Percentiles rank a stretch among this genome's conserved stretches.
These are phyloP conservation scores for Ciconia nigra DNA, from an alignment of 2,797 vertebrate genomes.

Conservation along the genomic window DNA sequence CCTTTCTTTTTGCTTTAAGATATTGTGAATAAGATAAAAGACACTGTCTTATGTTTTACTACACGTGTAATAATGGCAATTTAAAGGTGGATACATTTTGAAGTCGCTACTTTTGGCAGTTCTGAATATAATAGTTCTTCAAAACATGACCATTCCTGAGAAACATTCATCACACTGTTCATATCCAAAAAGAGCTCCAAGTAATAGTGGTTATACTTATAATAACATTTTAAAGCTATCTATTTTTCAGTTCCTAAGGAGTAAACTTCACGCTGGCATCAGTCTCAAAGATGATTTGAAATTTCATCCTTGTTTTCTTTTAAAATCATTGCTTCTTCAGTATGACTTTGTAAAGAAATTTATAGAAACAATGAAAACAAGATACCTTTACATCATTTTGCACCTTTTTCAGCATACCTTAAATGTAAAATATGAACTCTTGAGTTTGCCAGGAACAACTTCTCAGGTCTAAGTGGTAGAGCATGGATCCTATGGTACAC, in stretches of 20 bases:
- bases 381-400: not conserved
- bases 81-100: not conserved
- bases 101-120: not conserved
- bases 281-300: not conserved
- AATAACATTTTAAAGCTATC: not conserved
- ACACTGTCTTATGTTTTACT: not conserved
- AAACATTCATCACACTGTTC: not conserved
- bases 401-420: not conserved
- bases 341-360: not conserved
- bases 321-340: not conserved
- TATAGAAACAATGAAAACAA: not conserved
- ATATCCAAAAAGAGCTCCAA: not conserved
- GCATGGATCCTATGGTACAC: not conserved
- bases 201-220: not conserved
- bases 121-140: not conserved
- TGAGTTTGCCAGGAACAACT: not conserved
- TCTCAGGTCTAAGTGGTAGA: not conserved
- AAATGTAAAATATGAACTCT: not conserved
- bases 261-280: not conserved
- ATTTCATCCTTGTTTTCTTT: not conserved
- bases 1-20: not conserved
- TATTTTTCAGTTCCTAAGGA: not conserved
- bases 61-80: not conserved
- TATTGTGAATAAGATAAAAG: not conserved
- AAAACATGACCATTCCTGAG: not conserved